Base-by-base conservation (phyloP, 2,797 vertebrate species). In the Cirrhinus molitorella region DNA sequence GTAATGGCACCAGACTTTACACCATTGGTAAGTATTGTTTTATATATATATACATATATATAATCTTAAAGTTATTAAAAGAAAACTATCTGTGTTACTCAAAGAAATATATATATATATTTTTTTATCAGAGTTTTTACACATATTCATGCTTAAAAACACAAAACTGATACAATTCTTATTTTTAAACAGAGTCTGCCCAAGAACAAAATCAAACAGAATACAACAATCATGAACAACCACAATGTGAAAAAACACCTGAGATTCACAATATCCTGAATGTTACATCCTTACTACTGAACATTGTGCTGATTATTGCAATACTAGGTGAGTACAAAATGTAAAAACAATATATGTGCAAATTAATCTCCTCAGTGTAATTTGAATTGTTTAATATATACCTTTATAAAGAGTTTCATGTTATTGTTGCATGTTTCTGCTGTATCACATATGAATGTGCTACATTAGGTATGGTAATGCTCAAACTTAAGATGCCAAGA, bases 151-250 rank as follows among this genome's bases (percentile, higher is more conserved):
- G n/a, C n/a, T n/a, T 67, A 78, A 79, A 78, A 51, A 49, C 3
- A 51, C 12, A 21, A 21, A 78, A 34, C 7, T 51, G 0, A 34
- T 5, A 3, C 0, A 12, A 1, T 4, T 68, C 2, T 28, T 80
- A 1, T 31, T 2, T 14, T 63, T 1, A 37, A 31, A 61, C 68
- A 40, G 68, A 73, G 23, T 1, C 21, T 5, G 3, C 0, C 1
- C 4, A 6, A 76, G 0, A 4, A n/a, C 2, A 11, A 1, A 61
- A 47, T 3, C 4, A 40, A 23, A 25, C 57, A 9, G 68, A 73
- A 49, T 0, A 1, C 2, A 49, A 31, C 0, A 7, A 63, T 61
- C 12, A 23, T 0, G 0, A 0, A 10, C 72, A 74, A 13, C 0
- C 0, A 19, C 25, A 61, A 12, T 9, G 2, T 19, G 34, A 23